A percentile compares a stretch with the other conserved stretches of the same genome.
phyloP scores from a whole-genome alignment of 53 echinoderm and acorn worm species.

The Luidia sarsii region DNA sequence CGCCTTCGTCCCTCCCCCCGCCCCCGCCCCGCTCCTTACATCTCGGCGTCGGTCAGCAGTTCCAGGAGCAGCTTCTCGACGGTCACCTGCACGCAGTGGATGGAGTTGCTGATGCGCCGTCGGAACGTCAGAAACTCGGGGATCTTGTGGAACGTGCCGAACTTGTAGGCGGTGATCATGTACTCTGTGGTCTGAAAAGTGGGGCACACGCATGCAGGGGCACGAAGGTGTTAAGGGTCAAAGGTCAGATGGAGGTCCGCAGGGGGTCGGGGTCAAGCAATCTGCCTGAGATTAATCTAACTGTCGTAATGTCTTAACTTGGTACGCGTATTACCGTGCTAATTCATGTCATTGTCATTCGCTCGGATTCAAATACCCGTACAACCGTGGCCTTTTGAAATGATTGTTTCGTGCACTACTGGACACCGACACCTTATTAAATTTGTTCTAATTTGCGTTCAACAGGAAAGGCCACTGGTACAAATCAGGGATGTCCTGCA shows the following conservation, averaged over 20 bases:
- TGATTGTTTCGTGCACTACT: too few species aligned
- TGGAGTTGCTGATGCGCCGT: slow-evolving; percentile 73
- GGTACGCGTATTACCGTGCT: too few species aligned
- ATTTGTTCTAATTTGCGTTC: too few species aligned
- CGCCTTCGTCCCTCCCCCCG: too few species aligned
- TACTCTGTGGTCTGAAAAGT: slow-evolving; percentile 82
- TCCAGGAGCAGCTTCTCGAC: slow-evolving; percentile 93
- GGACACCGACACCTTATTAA: too few species aligned
- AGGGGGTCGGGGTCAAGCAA: not conserved
- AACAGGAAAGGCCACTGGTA: too few species aligned
- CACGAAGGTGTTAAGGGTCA: too few species aligned
- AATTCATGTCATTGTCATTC: too few species aligned
- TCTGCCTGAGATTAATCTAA: not conserved
- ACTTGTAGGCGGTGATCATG: slow-evolving; percentile 97
- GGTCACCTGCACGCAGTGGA: slow-evolving; percentile 76
- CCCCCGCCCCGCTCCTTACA: slow-evolving; percentile 47
- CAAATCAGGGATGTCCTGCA: too few species aligned
- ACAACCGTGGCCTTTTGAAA: too few species aligned
- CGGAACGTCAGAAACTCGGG: slow-evolving; percentile 95
- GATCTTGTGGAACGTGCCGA: slow-evolving; percentile 94
- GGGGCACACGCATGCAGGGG: too few species aligned
- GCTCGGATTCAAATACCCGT: too few species aligned
- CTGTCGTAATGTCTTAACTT: not conserved
- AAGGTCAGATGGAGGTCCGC: not conserved
- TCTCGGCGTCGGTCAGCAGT: slow-evolving; percentile 79